Conservation (phyloP, 1,140 invertebrate species). For the Anthonomus grandis region DNA sequence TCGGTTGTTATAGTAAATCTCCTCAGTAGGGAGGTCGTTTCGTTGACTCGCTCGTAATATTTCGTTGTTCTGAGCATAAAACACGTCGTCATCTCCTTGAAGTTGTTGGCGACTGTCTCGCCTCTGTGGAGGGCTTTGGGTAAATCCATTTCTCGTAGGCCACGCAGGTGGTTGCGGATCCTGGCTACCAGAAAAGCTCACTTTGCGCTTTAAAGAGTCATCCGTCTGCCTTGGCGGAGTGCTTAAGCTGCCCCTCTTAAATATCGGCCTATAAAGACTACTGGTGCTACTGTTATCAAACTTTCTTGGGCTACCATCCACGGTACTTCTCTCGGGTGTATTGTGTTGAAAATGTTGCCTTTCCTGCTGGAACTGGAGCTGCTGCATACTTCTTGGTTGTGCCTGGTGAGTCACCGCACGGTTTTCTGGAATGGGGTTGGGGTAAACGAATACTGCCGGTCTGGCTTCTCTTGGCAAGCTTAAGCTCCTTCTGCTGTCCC, state of each 20-base stretch:
- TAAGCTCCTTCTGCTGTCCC: constrained; percentile 37
- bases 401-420: constrained; percentile 17
- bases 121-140: constrained; percentile 55
- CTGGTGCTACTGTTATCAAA: constrained; percentile 16
- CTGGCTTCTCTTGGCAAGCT: constrained; percentile 42
- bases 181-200: constrained; percentile 52
- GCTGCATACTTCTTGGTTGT: constrained; percentile 25
- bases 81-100: constrained; percentile 33
- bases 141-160: constrained; percentile 56
- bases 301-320: constrained; percentile 20
- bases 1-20: constrained; percentile 21
- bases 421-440: constrained; percentile 37
- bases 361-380: constrained; percentile 26
- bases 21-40: constrained; percentile 14
- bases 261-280: constrained; percentile 49
- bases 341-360: constrained; percentile 25
- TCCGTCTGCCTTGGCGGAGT: constrained; percentile 38
- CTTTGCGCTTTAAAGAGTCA: constrained; percentile 48
- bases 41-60: background rate
- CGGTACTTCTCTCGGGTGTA: constrained; percentile 33
- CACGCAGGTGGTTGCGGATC: constrained; percentile 45
- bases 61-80: constrained; percentile 19
- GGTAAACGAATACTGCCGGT: constrained; percentile 9
- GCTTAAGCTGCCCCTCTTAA: constrained; percentile 53
- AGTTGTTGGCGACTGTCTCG: constrained; percentile 38